Percentiles rank a stretch among this genome's conserved stretches.
Conservation (phyloP, 2,113 vertebrate species). For the Tragelaphus buxtoni region DNA sequence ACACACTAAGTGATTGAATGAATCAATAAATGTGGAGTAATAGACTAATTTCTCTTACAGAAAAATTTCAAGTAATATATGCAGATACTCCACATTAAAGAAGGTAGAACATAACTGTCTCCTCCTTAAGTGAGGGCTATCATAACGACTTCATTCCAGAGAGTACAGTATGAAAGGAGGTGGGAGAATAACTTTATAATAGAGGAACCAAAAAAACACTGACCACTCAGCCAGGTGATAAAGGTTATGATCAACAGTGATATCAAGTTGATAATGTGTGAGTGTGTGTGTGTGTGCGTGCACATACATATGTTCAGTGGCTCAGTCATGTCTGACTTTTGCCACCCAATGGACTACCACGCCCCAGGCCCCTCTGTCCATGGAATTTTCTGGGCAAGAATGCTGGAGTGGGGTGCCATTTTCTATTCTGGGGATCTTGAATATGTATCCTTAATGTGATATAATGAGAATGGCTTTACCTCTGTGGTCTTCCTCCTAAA, state of each 20-base stretch:
- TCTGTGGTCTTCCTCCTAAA: background rate
- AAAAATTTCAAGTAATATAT: background rate
- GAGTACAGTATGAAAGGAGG: background rate
- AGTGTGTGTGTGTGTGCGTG: accelerated
- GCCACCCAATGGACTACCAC: background rate
- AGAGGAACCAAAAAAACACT: background rate
- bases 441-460: background rate
- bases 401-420: background rate
- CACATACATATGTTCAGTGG: accelerated
- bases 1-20: background rate
- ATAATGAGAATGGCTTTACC: background rate
- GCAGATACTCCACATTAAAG: background rate
- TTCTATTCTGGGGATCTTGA: background rate
- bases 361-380: background rate
- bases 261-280: background rate
- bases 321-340: background rate
- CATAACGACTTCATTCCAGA: background rate
- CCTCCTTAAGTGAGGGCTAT: background rate
- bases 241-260: background rate
- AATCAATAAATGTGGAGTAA: background rate
- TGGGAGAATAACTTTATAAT: background rate
- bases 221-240: background rate
- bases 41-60: background rate
- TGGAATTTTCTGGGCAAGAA: background rate
- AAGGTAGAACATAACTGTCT: background rate